These are phyloP conservation scores for Dasyprocta punctata DNA, from an alignment of 2,113 vertebrate genomes.

Conservation along the genomic window DNA sequence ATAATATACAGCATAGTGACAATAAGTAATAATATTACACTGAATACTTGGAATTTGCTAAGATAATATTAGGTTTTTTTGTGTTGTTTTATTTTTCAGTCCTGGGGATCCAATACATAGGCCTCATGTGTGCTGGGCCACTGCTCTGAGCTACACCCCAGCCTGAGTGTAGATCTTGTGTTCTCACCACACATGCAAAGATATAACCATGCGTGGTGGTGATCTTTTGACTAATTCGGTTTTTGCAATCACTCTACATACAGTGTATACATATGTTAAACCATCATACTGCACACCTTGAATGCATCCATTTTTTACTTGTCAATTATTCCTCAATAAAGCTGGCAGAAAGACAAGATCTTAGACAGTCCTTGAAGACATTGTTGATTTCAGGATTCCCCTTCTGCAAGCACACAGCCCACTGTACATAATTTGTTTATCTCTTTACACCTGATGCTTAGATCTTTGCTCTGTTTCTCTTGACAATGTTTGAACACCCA, in stretches of 20 bases:
- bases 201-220: neutral
- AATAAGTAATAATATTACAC: neutral
- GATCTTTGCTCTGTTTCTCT: neutral
- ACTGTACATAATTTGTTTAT: accelerated
- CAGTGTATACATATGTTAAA: neutral
- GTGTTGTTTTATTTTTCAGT: neutral
- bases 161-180: neutral
- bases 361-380: neutral
- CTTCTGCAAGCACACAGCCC: accelerated
- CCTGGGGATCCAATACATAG: neutral
- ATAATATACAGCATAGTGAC: no score
- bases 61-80: neutral
- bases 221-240: neutral
- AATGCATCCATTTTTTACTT: neutral
- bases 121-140: neutral
- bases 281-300: neutral
- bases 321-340: neutral
- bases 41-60: neutral
- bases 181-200: neutral
- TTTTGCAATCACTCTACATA: neutral
- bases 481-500: neutral
- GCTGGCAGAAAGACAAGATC: neutral
- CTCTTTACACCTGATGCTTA: neutral
- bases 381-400: neutral
- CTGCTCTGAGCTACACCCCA: neutral